Percentiles rank a stretch among this genome's conserved stretches.
These are phyloP conservation scores for Montipora cactus DNA, from an alignment of 64 coral and sea anemone genomes.

Conservation along the genomic window DNA sequence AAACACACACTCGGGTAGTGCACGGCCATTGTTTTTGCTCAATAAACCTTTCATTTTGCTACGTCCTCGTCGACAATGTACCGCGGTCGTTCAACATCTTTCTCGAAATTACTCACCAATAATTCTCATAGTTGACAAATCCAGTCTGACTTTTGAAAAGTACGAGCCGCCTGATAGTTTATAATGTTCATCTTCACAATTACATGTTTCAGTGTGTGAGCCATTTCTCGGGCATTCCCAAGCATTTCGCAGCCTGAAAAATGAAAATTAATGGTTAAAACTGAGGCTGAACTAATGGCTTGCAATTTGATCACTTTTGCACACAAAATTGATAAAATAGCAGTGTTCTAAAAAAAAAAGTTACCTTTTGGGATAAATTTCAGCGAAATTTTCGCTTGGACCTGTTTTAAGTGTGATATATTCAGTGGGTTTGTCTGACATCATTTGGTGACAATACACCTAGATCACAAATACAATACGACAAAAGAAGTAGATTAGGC, in stretches of 20 bases:
- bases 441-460: constrained; percentile 98
- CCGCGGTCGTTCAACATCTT: too few species aligned
- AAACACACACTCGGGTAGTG: too few species aligned
- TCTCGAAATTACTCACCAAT: constrained; percentile 67
- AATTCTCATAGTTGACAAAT: constrained; percentile 77
- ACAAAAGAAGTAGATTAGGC: not conserved
- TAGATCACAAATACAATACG: constrained; percentile 12
- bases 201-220: constrained; percentile 70
- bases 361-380: constrained; percentile 96
- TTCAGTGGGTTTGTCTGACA: constrained; percentile 82
- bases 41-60: too few species aligned
- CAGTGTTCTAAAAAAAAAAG: not conserved
- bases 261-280: not conserved
- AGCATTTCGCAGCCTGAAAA: constrained; percentile 75
- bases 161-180: constrained; percentile 86
- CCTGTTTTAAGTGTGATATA: constrained; percentile 94
- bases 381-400: constrained; percentile 83
- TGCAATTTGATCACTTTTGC: too few species aligned
- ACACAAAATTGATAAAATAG: not conserved
- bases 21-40: too few species aligned
- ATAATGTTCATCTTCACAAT: constrained; percentile 76
- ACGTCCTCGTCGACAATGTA: too few species aligned
- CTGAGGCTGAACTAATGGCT: not conserved
- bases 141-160: constrained; percentile 90
- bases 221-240: constrained; percentile 77